A percentile compares a stretch with the other conserved stretches of the same genome.
phyloP scores from a whole-genome alignment of 2,113 vertebrate genomes.

The Phaethon lepturus region DNA sequence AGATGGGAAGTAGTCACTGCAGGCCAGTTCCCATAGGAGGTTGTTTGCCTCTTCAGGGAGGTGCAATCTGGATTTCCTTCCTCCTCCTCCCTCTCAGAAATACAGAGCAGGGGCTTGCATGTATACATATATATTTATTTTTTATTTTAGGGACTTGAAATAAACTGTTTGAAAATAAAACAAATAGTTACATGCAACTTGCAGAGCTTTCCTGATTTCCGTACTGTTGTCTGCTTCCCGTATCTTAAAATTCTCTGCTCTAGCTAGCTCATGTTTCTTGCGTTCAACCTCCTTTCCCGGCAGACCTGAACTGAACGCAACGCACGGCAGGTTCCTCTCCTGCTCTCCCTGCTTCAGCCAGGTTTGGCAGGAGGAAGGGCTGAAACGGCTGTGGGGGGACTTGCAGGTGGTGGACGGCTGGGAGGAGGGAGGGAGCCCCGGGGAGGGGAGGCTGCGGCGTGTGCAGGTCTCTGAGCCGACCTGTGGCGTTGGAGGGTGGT shows the following conservation, averaged over 20 bases:
- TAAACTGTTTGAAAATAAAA: background rate
- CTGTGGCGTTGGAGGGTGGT: fast-evolving
- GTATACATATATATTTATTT: background rate
- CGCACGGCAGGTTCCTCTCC: background rate
- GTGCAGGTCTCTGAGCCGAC: fast-evolving
- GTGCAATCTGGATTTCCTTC: background rate
- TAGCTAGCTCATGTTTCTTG: fast-evolving
- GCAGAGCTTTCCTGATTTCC: background rate
- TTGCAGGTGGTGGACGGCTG: too few species aligned
- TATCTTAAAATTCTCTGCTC: fast-evolving
- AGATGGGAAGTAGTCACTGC: fast-evolving
- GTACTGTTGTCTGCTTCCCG: fast-evolving
- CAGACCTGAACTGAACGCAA: fast-evolving
- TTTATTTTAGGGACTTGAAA: background rate
- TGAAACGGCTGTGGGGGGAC: fast-evolving
- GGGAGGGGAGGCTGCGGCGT: fast-evolving
- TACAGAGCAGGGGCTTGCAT: too few species aligned
- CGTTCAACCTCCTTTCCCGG: background rate
- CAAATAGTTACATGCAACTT: background rate
- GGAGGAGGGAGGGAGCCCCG: too few species aligned
- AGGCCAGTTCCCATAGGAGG: background rate
- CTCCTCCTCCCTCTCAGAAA: background rate
- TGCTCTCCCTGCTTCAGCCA: background rate
- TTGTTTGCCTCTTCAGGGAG: background rate
- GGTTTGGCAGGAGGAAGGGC: background rate